A percentile compares a stretch with the other conserved stretches of the same genome.
These are phyloP conservation scores for Proales similis DNA, from an alignment of 1,140 invertebrate species.

Conservation along the genomic window DNA sequence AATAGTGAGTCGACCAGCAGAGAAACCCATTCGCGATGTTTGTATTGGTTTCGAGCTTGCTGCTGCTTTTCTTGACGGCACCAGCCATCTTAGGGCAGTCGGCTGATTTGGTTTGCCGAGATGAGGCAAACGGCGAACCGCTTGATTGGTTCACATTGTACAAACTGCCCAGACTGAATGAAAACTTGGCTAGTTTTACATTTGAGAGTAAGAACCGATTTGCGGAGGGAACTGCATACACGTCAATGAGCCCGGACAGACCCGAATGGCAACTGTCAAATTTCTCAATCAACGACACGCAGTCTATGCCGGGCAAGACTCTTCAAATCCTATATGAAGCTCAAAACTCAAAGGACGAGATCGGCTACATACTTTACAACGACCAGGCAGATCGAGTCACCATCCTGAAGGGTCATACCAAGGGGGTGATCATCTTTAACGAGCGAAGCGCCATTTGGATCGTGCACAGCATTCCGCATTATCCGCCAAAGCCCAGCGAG, in stretches of 20 bases:
- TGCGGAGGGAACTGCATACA: conserved; percentile 15
- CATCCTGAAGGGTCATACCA: conserved; percentile 13
- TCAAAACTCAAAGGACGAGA: neutral
- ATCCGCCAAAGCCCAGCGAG: conserved; percentile 10
- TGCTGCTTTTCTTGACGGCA: no score
- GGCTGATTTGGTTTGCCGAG: conserved; percentile 8
- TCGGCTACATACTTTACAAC: conserved; percentile 36
- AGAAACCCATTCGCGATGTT: no score
- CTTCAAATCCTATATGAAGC: conserved; percentile 1
- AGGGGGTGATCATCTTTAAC: conserved; percentile 22
- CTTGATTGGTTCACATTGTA: conserved; percentile 35
- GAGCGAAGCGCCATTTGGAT: conserved; percentile 18
- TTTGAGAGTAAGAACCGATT: neutral
- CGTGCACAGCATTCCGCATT: conserved; percentile 30
- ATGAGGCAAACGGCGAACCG: conserved; percentile 27
- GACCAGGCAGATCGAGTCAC: conserved; percentile 30
- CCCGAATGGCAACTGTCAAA: conserved; percentile 5
- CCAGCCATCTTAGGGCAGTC: no score
- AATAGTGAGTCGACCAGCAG: no score
- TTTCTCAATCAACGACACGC: conserved; percentile 15
- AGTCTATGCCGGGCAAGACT: conserved; percentile 10
- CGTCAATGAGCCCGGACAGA: neutral
- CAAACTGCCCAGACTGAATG: conserved; percentile 17
- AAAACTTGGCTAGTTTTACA: neutral
- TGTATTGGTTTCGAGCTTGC: no score